Evolutionary conservation across 2,113 vertebrate species (phyloP).

Genomic region (Odocoileus hemionus): DNA sequence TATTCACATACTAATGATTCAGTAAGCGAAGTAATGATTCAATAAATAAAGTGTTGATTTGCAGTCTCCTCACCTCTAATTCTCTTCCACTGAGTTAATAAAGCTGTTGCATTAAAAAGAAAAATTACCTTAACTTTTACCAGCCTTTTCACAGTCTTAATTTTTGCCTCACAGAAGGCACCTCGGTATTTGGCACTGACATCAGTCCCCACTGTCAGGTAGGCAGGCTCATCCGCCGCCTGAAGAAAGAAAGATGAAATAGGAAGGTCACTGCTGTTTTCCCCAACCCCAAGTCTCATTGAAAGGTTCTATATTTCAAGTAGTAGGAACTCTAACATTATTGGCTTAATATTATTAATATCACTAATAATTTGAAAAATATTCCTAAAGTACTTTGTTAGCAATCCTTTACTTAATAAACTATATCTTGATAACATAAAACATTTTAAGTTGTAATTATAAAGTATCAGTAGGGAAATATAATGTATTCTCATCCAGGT

Average conservation of each 20-base stretch:
- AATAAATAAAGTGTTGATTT: neutral
- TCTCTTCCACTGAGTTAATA: neutral
- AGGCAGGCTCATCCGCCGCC: conserved; percentile 99
- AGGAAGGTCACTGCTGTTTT: neutral
- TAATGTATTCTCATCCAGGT: neutral
- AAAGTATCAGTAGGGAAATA: neutral
- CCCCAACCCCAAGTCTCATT: neutral
- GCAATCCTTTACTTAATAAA: neutral
- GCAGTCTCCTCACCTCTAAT: neutral
- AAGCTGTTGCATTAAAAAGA: neutral
- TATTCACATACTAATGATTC: neutral
- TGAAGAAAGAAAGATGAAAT: conserved; percentile 62
- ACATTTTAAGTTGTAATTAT: neutral
- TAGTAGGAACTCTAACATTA: neutral
- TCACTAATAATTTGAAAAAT: neutral
- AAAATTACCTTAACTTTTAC: conserved; percentile 96
- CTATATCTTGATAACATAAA: neutral
- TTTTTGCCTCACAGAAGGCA: conserved; percentile 99
- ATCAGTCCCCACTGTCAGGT: conserved; percentile 98
- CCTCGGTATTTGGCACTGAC: conserved; percentile 99
- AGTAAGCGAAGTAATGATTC: neutral
- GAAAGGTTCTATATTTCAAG: neutral
- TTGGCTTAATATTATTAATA: neutral
- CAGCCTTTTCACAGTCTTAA: conserved; percentile 97
- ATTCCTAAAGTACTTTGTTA: conserved; percentile 15